Conservation (phyloP, 2,888 invertebrate species). For the Lampropteryx suffumata region DNA sequence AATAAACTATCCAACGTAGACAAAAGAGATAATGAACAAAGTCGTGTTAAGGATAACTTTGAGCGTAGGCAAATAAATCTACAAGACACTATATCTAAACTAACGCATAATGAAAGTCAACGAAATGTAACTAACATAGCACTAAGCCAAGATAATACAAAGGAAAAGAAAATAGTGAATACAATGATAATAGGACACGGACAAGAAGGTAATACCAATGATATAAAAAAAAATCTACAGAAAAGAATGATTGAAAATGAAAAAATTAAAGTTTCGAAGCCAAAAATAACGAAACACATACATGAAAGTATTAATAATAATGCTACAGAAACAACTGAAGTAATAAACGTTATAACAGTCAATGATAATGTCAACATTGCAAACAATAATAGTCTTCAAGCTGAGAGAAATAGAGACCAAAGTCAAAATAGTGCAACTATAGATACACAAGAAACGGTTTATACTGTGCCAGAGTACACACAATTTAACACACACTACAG, state of each 20-base stretch:
- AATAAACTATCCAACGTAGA: neutral
- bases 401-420: neutral
- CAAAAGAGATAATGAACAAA: neutral
- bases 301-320: neutral
- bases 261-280: constrained; percentile 6
- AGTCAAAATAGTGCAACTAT: neutral
- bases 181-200: too few relatives aligned
- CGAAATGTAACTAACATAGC: neutral
- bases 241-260: constrained; percentile 9
- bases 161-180: too few relatives aligned
- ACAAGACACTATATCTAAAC: neutral
- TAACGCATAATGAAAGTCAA: neutral
- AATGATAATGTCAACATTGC: neutral
- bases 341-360: neutral
- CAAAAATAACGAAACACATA: constrained; percentile 5
- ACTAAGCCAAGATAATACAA: neutral
- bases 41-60: neutral
- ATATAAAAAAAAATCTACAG: neutral
- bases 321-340: neutral
- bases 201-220: neutral
- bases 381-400: neutral
- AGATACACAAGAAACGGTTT: constrained; percentile 42
- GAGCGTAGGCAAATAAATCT: neutral
- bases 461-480: constrained; percentile 37
- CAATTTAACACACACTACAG: constrained; percentile 49